Base-by-base conservation (phyloP, 1,140 invertebrate species). In the Dolichoris vasculosae region DNA sequence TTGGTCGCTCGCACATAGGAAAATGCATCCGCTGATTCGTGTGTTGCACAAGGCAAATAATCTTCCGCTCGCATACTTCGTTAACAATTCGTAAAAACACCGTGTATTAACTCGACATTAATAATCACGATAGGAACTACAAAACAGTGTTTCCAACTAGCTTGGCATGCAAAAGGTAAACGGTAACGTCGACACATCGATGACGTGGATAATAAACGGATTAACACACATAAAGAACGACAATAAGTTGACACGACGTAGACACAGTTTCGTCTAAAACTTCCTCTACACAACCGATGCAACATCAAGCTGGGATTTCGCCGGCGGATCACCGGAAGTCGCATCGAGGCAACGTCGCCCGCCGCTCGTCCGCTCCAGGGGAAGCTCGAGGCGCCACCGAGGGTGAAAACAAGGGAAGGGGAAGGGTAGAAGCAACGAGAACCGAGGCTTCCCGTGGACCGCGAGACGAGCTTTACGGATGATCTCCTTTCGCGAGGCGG, bases 201-300 rank as follows among this genome's bases (percentile, higher is more conserved):
- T 64, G n/a, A 30, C 46, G 43, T 40, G 23, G 2, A 32, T 8
- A 82, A 64, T 71, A 73, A 73, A 73, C 80, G n/a, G 8, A 40
- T 73, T 82, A 15, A 55, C 69, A 46, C 32, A 82, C 2, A 73
- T 15, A 82, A 51, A 82, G 17, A 23, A 82, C 80, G 32, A 82
- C 55, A 26, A n/a, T 23, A 73, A 71, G 69, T 59, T 82, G 69
- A 73, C 23, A 55, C 0, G 23, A 82, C 43, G 48, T 82, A 82
- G 59, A 82, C 43, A 82, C 40, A 81, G 32, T 77, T 69, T 81
- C 51, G 6, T 46, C 30, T 76, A 32, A 75, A 40, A 51, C 3
- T 81, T 64, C 26, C 43, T 40, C 26, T 77, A 6, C 43, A 67
- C 55, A 77, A 67, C 78, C 43, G 40, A 78, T 30, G 69, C 20